Evolutionary conservation across 2,888 invertebrate genomes (phyloP).

Genomic region (Phaedon cochleariae): DNA sequence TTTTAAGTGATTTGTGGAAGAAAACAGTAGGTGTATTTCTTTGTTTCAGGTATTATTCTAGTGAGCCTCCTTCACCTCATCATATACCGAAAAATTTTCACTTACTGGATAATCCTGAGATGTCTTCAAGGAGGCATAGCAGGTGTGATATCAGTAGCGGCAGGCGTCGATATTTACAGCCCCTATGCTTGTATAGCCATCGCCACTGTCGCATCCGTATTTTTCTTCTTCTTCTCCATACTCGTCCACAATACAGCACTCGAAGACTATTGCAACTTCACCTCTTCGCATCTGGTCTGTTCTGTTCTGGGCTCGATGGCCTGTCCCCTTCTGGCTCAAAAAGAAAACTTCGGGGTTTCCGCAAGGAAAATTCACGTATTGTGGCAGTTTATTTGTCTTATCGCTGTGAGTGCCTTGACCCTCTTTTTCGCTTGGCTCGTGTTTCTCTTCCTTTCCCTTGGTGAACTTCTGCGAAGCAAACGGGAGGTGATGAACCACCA

Average conservation of each 20-base stretch:
- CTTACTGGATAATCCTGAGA: slow-evolving; percentile 57
- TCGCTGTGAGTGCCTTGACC: slow-evolving; percentile 28
- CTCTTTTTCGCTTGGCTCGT: slow-evolving; percentile 30
- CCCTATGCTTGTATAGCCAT: slow-evolving; percentile 46
- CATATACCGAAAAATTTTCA: slow-evolving; percentile 49
- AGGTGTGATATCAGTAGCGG: slow-evolving; percentile 54
- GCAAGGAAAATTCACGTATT: slow-evolving; percentile 28
- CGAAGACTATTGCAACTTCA: slow-evolving; percentile 59
- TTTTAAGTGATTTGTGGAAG: too few species aligned
- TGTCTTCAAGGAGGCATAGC: slow-evolving; percentile 57
- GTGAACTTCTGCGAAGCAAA: slow-evolving; percentile 36
- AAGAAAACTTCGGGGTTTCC: slow-evolving; percentile 33
- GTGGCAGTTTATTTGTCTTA: slow-evolving; percentile 45
- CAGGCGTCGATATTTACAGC: slow-evolving; percentile 54
- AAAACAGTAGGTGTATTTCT: too few species aligned
- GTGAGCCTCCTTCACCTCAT: slow-evolving; percentile 42
- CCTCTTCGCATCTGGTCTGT: slow-evolving; percentile 53
- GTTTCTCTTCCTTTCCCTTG: slow-evolving; percentile 30
- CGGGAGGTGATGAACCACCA: slow-evolving; percentile 41
- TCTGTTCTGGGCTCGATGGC: slow-evolving; percentile 52
- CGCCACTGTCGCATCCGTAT: slow-evolving; percentile 44
- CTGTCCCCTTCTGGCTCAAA: slow-evolving; percentile 47
- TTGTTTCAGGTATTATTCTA: slow-evolving; percentile 41
- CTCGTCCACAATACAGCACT: slow-evolving; percentile 53
- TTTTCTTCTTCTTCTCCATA: slow-evolving; percentile 48